Evolutionary conservation across 2,113 vertebrate genomes (phyloP), one percentile per base, ranked within the genome.

Genomic region (Elephas maximus): DNA sequence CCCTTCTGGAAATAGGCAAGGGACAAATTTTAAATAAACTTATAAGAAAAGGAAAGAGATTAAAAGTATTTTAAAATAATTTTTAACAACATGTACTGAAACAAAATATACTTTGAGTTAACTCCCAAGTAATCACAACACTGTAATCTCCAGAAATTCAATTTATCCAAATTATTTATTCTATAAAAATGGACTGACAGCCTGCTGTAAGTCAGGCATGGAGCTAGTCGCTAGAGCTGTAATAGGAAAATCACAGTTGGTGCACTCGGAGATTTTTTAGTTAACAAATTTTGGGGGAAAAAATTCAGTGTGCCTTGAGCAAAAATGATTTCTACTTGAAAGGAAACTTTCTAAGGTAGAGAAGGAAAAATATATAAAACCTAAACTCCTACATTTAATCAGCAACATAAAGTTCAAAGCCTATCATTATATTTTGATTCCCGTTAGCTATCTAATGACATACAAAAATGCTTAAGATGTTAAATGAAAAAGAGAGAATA

Each of bases 151-250:
- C 5, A 84, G 30, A 90, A 78, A 91, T 73, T 65, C 30, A 94
- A 92, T 78, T 83, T 48, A 91, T 88, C 15, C 3, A 92, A 90
- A 41, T 63, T 65, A 90, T 74, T 79, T 86, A 96, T 37, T 94
- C 45, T 86, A 62, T 78, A 89, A 87, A 88, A 84, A 86, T 71
- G 15, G 69, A 87, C 17, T 92, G 41, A 60, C 92, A 90, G 30
- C 67, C 24, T 84, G 37, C 69, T 82, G 6, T 45, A 23, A 71
- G 10, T 12, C 20, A 94, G 51, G 8, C 10, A 65, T 5, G 73
- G 21, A 93, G 18, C 20, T 93, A 30, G 74, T 33, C 71, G 44
- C 33, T 77, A 65, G 8, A 88, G 23, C 6, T 57, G 67, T 24
- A 74, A 69, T 6, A 74, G 82, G 23, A 89, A n/a, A 82, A 6